Percentiles rank a stretch among this genome's conserved stretches.
Evolutionary conservation across 2,113 vertebrate species (phyloP).

Genomic region (Poecilia latipinna): DNA sequence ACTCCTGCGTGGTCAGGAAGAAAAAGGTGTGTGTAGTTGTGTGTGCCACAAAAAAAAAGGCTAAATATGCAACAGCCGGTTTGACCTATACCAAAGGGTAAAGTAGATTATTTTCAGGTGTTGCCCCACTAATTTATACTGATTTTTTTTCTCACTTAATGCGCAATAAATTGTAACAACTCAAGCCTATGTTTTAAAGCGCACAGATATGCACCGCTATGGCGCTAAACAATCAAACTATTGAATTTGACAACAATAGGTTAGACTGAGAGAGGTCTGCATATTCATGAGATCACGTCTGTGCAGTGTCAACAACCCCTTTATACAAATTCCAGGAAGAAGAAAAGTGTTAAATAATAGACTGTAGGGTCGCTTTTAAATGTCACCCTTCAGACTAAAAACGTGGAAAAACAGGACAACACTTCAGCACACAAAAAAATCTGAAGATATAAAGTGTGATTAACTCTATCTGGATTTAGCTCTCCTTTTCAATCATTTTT

Average conservation of each 20-base stretch:
- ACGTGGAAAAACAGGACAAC: background rate
- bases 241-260: slow-evolving; percentile 62
- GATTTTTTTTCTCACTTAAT: background rate
- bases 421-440: background rate
- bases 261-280: slow-evolving; percentile 26
- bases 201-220: slow-evolving; percentile 20
- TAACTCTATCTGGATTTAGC: background rate
- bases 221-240: slow-evolving; percentile 57
- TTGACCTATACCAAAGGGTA: background rate
- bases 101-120: background rate
- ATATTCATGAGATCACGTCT: slow-evolving; percentile 73
- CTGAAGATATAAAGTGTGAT: background rate
- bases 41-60: slow-evolving; percentile 19
- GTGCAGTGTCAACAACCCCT: slow-evolving; percentile 53
- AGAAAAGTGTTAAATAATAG: slow-evolving; percentile 7
- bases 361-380: slow-evolving; percentile 58
- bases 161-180: background rate
- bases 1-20: slow-evolving; percentile 55
- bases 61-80: slow-evolving; percentile 40
- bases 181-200: background rate
- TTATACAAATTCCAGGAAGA: slow-evolving; percentile 25
- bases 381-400: slow-evolving; percentile 5
- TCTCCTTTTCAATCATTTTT: background rate
- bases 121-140: background rate
- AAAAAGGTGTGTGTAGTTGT: slow-evolving; percentile 35